Evolutionary conservation across 2,797 vertebrate genomes (phyloP).

Genomic region (Aulostomus chinensis): DNA sequence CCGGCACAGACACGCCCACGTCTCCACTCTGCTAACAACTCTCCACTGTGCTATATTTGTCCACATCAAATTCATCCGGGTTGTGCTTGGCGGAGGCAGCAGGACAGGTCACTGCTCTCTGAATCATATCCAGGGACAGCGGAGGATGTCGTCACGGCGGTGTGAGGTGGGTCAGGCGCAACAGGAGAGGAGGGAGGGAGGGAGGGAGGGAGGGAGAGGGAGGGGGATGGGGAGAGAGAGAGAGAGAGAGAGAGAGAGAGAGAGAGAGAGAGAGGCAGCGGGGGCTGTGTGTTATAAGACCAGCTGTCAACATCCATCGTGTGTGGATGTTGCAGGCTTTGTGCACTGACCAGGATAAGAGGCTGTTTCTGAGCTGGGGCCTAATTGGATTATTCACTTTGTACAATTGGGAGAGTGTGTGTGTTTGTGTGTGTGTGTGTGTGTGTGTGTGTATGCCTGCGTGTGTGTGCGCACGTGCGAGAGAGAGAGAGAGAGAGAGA

Average conservation of each 20-base stretch:
- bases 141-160: conserved; percentile 35
- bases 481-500: neutral
- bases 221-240: conserved; percentile 10
- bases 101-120: conserved; percentile 24
- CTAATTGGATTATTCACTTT: conserved; percentile 81
- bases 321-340: conserved; percentile 64
- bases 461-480: neutral
- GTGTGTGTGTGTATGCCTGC: neutral
- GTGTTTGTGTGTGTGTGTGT: conserved; percentile 11
- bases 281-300: conserved; percentile 48
- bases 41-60: conserved; percentile 11
- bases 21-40: no score
- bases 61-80: conserved; percentile 14
- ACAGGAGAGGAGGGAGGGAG: conserved; percentile 17
- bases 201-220: conserved; percentile 10
- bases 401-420: conserved; percentile 55
- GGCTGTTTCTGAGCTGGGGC: conserved; percentile 68
- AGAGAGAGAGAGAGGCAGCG: conserved; percentile 15
- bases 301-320: conserved; percentile 60
- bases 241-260: conserved; percentile 8
- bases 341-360: conserved; percentile 75
- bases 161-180: conserved; percentile 64
- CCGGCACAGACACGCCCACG: no score
- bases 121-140: conserved; percentile 33
- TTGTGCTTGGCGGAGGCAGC: conserved; percentile 10